Conservation (phyloP, 2,797 vertebrate genomes). For the Mormyrops boulengeri region DNA sequence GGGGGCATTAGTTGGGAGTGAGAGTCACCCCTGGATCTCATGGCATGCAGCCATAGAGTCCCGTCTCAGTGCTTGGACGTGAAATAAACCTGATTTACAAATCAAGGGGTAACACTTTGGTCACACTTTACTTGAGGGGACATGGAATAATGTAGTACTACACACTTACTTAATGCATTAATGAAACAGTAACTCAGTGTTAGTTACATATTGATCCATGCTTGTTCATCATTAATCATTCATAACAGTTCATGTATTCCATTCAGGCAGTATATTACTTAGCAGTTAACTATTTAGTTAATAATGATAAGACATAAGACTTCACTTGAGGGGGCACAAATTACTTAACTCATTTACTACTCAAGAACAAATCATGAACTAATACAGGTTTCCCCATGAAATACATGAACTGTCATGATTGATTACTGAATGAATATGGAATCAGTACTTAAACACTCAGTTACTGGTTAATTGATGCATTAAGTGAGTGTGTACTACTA, state of each 20-base stretch:
- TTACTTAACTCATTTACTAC: neutral
- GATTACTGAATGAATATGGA: neutral
- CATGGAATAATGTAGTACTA: neutral
- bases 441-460: neutral
- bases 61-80: neutral
- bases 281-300: neutral
- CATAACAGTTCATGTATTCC: neutral
- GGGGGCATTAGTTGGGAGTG: neutral
- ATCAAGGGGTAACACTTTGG: neutral
- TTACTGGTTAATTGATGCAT: neutral
- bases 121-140: neutral
- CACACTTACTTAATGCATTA: neutral
- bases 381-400: neutral
- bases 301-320: neutral
- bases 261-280: neutral
- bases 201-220: neutral
- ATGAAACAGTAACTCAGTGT: neutral
- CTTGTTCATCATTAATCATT: neutral
- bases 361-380: neutral
- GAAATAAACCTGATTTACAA: neutral
- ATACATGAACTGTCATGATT: neutral
- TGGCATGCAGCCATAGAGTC: neutral
- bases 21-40: neutral
- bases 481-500: neutral
- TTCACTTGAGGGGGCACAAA: too few species aligned